These are phyloP conservation scores for Cerceris rybyensis DNA, from an alignment of 2,888 invertebrate genomes.

Conservation along the genomic window DNA sequence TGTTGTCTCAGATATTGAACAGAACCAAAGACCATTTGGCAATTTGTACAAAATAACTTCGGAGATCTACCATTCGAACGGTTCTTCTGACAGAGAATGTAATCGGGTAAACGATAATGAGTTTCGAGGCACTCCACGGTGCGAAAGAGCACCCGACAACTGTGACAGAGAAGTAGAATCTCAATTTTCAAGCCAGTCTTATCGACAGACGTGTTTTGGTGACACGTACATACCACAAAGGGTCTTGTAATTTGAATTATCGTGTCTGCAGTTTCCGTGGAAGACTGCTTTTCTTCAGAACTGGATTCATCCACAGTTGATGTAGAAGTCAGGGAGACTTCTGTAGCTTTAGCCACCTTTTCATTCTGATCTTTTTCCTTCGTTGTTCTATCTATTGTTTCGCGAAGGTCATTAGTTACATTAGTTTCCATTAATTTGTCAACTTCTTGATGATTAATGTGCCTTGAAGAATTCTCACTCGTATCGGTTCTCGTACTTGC, in stretches of 20 bases:
- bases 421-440: too few relatives aligned
- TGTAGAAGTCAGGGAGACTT: not conserved
- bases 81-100: slow-evolving; percentile 54
- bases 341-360: not conserved
- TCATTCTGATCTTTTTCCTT: not conserved
- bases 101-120: slow-evolving; percentile 64
- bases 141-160: slow-evolving; percentile 72
- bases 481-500: too few relatives aligned
- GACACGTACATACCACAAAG: slow-evolving; percentile 71
- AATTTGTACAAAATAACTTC: slow-evolving; percentile 72
- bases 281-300: not conserved
- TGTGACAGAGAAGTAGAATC: slow-evolving; percentile 72
- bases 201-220: slow-evolving; percentile 52
- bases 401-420: too few relatives aligned
- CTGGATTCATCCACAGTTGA: not conserved
- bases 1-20: slow-evolving; percentile 71
- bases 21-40: slow-evolving; percentile 63
- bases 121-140: slow-evolving; percentile 74
- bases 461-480: too few relatives aligned
- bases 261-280: not conserved
- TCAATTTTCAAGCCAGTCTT: slow-evolving; percentile 71
- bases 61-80: slow-evolving; percentile 59
- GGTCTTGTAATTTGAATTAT: not conserved
- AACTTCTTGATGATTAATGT: too few relatives aligned
- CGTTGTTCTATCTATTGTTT: too few relatives aligned